A percentile compares a stretch with the other conserved stretches of the same genome.
These are phyloP conservation scores for Tenrec ecaudatus DNA, from an alignment of 2,113 vertebrate species.

Conservation along the genomic window DNA sequence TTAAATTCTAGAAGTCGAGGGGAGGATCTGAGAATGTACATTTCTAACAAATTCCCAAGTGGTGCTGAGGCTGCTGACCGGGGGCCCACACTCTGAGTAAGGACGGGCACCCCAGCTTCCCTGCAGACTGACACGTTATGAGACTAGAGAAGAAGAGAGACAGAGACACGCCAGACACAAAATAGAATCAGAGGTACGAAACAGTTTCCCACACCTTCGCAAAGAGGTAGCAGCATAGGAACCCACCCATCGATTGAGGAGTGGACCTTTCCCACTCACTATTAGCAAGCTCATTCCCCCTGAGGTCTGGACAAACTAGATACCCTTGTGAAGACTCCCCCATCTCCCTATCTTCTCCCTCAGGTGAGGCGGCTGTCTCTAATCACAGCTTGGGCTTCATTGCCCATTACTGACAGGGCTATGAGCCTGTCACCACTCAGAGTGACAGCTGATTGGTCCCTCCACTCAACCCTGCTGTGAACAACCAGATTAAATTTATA, in stretches of 20 bases:
- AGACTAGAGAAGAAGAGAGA: not conserved
- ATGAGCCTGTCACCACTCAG: constrained; percentile 62
- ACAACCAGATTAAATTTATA: constrained; percentile 78
- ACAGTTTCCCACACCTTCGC: not conserved
- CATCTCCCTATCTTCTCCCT: not conserved
- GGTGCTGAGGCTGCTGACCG: not conserved
- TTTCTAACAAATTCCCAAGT: not conserved
- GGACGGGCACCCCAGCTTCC: not conserved
- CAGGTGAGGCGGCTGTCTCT: not conserved
- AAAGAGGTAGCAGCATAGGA: not conserved
- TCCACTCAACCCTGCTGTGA: constrained; percentile 69
- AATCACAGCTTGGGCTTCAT: constrained; percentile 33
- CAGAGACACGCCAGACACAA: not conserved
- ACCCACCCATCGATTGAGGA: not conserved
- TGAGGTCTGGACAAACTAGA: not conserved
- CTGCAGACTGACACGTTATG: not conserved
- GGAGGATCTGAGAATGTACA: not conserved
- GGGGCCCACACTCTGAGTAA: not conserved
- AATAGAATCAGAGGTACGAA: not conserved
- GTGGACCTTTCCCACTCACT: not conserved
- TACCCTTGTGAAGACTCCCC: not conserved
- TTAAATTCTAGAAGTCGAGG: not conserved
- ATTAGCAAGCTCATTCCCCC: not conserved
- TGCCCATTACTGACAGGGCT: constrained; percentile 52
- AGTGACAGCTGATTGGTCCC: constrained; percentile 69